Evolutionary conservation across 2,797 vertebrate genomes (phyloP).

Genomic region (Gallinago solitaria): DNA sequence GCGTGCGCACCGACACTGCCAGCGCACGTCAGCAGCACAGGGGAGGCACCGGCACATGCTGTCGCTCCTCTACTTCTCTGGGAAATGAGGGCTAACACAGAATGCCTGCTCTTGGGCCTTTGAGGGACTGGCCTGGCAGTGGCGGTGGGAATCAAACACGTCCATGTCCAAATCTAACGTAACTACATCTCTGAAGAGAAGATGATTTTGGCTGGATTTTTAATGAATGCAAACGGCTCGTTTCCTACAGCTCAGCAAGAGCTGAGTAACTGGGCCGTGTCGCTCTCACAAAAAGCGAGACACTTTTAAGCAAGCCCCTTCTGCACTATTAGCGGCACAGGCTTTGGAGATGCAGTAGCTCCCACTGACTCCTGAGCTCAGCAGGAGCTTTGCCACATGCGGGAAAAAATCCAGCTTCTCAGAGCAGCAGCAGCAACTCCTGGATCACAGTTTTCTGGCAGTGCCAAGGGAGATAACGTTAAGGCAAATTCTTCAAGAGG

Average conservation of each 20-base stretch:
- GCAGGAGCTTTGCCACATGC: neutral
- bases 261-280: neutral
- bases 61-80: neutral
- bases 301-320: neutral
- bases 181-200: neutral
- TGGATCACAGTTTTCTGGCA: neutral
- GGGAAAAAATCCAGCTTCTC: neutral
- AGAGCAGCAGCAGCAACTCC: neutral
- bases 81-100: neutral
- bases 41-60: neutral
- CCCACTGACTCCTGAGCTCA: neutral
- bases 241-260: neutral
- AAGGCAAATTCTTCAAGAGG: neutral
- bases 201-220: neutral
- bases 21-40: fast-evolving
- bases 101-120: neutral
- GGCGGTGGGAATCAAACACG: neutral
- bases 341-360: neutral
- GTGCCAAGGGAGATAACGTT: neutral
- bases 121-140: neutral
- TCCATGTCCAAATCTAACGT: neutral
- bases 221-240: neutral
- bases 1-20: neutral
- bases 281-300: neutral
- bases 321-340: neutral